Base-by-base conservation (phyloP, 2,797 vertebrate genomes). In the Cuculus canorus region DNA sequence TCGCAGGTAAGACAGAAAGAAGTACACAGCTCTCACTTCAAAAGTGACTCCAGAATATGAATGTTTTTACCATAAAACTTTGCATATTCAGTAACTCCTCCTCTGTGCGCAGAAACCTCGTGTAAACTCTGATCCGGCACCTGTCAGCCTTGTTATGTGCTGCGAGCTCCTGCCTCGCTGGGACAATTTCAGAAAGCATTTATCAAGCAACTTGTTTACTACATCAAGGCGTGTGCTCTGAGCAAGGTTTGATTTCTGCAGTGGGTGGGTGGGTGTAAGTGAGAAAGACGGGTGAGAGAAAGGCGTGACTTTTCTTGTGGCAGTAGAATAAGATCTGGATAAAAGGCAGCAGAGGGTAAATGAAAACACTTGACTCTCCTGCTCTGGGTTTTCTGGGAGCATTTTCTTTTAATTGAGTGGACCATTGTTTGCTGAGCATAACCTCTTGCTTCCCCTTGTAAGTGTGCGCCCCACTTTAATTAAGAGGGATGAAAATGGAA, bases 381-480 rank as follows among this genome's bases (percentile, higher is more conserved):
- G 90, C 63, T 68, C 65, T 0, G 1, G 50, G 59, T 87, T 96
- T 91, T 66, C 64, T 43, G 7, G 87, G 80, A 90, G 60, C 16
- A 1, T 89, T 92, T 96, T 37, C 90, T 87, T 82, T 89, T 79
- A 88, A 95, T 39, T 72, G 94, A 83, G 78, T 35, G 79, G 43
- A 41, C 68, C n/a, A 12, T 87, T 93, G 95, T 97, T 82, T 94
- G 93, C 85, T 35, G 76, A 92, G 71, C 65, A 23, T n/a, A 90
- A 92, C 87, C 92, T 87, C 92, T 89, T 50, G 59, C 88, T 94
- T 96, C 81, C 68, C 63, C 68, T 71, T 90, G 56, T 53, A 63
- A 87, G 59, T 24, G 75, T 90, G 90, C 65, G 87, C 56, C 89
- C 85, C 60, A 9, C 77, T 93, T 89, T 89, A 92, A 95, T 96